A percentile compares a stretch with the other conserved stretches of the same genome.
Evolutionary conservation across 2,797 vertebrate species (phyloP).

Genomic region (Myotis vivesi): DNA sequence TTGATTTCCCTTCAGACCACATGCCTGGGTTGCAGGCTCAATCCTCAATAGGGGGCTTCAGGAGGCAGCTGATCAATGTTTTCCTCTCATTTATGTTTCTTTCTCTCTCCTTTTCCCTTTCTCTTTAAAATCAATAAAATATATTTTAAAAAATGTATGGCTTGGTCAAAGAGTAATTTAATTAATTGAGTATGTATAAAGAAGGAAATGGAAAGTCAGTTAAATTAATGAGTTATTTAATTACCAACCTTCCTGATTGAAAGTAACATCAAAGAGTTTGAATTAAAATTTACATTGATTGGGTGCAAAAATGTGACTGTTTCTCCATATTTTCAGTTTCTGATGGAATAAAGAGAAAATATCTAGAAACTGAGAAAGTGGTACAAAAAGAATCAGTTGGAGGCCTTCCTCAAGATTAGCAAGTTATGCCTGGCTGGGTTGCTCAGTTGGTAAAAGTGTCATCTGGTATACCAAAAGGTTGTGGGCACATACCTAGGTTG

Average conservation of each 20-base stretch:
- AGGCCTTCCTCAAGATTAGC: background rate
- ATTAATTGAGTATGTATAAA: background rate
- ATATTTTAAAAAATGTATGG: background rate
- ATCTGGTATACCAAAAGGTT: background rate
- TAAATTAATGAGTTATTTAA: slow-evolving; percentile 3
- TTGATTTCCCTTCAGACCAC: no score
- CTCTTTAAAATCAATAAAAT: background rate
- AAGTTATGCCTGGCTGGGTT: background rate
- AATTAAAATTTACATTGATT: slow-evolving; percentile 28
- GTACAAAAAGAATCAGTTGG: background rate
- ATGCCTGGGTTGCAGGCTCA: no score
- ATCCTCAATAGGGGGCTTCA: no score
- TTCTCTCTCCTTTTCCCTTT: background rate
- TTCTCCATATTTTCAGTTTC: slow-evolving; percentile 20
- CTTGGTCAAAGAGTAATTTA: background rate
- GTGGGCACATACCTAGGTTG: background rate
- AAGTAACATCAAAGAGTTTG: background rate
- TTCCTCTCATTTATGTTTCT: no score
- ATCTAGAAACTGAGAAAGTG: background rate
- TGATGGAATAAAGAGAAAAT: background rate
- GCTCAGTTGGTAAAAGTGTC: background rate
- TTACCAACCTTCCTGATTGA: background rate
- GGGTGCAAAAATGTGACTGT: background rate
- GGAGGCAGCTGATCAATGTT: no score
- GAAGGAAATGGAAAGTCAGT: background rate